Base-by-base conservation (phyloP, 2,797 vertebrate species). In the Oreochromis grahami region DNA sequence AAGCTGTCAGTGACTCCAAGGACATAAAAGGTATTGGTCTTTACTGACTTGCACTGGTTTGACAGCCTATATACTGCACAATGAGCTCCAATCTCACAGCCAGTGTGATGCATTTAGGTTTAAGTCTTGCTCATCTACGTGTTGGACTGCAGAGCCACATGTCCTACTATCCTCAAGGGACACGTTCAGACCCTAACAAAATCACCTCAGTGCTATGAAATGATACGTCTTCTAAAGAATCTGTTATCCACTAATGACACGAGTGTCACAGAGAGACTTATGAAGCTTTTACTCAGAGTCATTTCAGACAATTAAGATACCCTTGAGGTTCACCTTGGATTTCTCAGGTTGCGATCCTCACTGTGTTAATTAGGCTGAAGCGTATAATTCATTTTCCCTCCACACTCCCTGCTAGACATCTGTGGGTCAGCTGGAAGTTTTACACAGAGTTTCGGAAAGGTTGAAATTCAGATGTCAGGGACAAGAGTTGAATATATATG, bases 251-350 rank as follows among this genome's bases (percentile, higher is more conserved):
- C n/a, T 85, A 82, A 85, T 84, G 55, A 90, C 78, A 26, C 77
- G 53, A 48, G 77, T 84, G 78, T 84, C 70, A 77, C 32, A 8
- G 43, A 34, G 26, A 80, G 70, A 82, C 63, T 65, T 43, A 14
- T 82, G 24, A 87, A 55, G 56, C 53, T 70, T 84, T 84, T 36
- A 36, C 55, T 83, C 56, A 2, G 24, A 78, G 45, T 78, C 58
- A 79, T 87, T 86, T 74, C 26, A 68, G 60, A 43, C 80, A 84
- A 85, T 82, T 36, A 85, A 78, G 45, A 86, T 65, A 56, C 51
- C 76, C 80, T 89, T 26, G 86, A 65, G 43, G 52, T 60, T 91
- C 85, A 83, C 85, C 85, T 90, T 87, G 86, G 80, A 34, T 82
- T 38, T 85, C 86, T 83, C 70, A 50, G 11, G 74, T 77, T 74